Conservation (phyloP, 2,888 invertebrate genomes). For the Amiota minor region DNA sequence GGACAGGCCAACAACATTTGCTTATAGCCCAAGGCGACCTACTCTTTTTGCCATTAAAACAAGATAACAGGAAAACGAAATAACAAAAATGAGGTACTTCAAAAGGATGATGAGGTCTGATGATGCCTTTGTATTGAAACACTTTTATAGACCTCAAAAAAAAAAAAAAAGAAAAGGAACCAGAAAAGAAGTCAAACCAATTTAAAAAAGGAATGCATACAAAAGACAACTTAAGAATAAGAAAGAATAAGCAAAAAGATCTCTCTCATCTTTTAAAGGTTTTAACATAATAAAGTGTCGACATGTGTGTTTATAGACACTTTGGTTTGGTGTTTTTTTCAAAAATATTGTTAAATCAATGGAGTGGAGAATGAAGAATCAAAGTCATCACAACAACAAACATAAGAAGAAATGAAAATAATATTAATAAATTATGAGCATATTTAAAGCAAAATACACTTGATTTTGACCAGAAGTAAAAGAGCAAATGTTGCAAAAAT, state of each 20-base stretch:
- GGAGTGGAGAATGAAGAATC: too few relatives aligned
- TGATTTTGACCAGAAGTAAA: constrained; percentile 1
- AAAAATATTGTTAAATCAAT: too few relatives aligned
- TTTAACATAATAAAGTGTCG: constrained; percentile 70
- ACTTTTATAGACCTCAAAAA: not conserved
- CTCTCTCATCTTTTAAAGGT: constrained; percentile 31
- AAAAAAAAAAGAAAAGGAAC: not conserved
- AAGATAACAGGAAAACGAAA: constrained; percentile 1
- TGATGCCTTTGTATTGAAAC: not conserved
- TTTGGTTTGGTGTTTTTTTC: constrained; percentile 13
- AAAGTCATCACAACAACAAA: not conserved
- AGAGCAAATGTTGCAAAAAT: not conserved
- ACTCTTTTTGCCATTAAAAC: not conserved
- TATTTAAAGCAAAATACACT: not conserved
- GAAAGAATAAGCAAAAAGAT: not conserved
- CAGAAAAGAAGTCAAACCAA: constrained; percentile 11
- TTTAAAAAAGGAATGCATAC: not conserved
- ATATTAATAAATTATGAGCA: constrained; percentile 1
- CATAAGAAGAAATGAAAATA: constrained; percentile 1
- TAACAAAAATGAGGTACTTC: not conserved
- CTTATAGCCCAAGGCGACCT: not conserved
- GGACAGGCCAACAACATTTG: constrained; percentile 12
- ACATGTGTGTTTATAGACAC: constrained; percentile 67
- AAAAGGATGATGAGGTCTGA: not conserved
- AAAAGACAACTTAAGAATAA: not conserved